Base-by-base conservation (phyloP, 2,888 invertebrate genomes). In the Cantharis lateralis region DNA sequence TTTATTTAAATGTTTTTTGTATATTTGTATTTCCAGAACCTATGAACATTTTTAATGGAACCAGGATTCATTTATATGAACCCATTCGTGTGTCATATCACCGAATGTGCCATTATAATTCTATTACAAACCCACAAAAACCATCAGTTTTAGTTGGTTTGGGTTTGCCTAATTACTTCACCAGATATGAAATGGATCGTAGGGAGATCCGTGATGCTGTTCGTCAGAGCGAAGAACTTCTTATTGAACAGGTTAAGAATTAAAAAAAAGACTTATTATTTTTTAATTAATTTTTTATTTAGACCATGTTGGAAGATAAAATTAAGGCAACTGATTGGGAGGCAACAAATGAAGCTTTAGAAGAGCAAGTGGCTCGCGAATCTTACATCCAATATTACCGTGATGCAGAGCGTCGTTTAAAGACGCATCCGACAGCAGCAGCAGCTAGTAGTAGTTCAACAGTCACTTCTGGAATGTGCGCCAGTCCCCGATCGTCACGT, bases 261-360 rank as follows among this genome's bases (percentile, higher is more conserved):
- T n/a, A 1, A 1, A 48, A 48, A 2, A n/a, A 7, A 24, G 24
- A n/a, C 5, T 0, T n/a, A 7, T 2, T 7, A 7, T n/a, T n/a
- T n/a, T 2, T n/a, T 48, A n/a, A 48, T 48, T 77, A 7, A 9
- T 80, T 72, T 75, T 77, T 61, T 81, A 80, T 84, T 1, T 80
- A 95, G 93, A 93, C 95, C 1, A 97, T 97, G 96, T 90, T 97
- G 82, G 95, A 96, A 87, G 96, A 97, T 87, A 97, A 97, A 87
- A 88, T 96, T 68, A 92, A 93, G 83, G 96, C 96, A 78, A 96
- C 96, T 7, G 96, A 97, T 87, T 96, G 95, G 95, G 96, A 97
- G 87, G 94, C 96, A 10, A 97, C 96, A 0, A 95, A 95, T 86
- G 95, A 96, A 87, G 95, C 95, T n/a, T 93, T 96, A 74, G 95